These are phyloP conservation scores for Eidolon dupreanum DNA, from an alignment of 2,797 vertebrate species.

Conservation along the genomic window DNA sequence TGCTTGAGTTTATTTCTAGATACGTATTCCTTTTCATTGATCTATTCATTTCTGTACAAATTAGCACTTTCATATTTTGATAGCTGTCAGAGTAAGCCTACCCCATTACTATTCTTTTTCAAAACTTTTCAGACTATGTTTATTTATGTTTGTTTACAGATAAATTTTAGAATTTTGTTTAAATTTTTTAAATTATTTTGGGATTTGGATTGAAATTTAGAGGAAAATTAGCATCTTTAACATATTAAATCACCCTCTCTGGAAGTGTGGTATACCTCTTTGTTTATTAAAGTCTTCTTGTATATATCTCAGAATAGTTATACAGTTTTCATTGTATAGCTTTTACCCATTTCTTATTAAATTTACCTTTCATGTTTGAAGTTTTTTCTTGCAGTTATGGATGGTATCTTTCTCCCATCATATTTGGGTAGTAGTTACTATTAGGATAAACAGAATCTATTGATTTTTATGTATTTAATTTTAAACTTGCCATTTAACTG, in stretches of 20 bases:
- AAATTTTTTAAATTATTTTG: not conserved
- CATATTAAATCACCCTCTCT: not conserved
- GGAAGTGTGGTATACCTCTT: not conserved
- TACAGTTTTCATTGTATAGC: not conserved
- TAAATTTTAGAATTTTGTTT: not conserved
- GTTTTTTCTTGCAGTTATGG: not conserved
- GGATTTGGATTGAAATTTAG: not conserved
- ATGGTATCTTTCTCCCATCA: not conserved
- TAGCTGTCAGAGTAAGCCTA: not conserved
- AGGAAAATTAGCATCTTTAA: not conserved
- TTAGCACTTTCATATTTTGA: not conserved
- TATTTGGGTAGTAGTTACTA: not conserved
- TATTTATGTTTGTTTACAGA: not conserved
- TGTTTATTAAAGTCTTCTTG: not conserved
- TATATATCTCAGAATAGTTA: not conserved
- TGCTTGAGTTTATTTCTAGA: not conserved
- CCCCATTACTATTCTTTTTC: not conserved
- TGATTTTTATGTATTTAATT: not conserved
- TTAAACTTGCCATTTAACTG: not conserved
- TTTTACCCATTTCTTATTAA: slow-evolving; percentile 8
- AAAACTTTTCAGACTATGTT: not conserved
- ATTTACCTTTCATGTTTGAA: not conserved
- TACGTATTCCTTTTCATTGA: not conserved
- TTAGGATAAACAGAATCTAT: not conserved
- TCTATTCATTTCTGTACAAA: not conserved